Percentiles rank a stretch among this genome's conserved stretches.
phyloP scores from a whole-genome alignment of 1,140 invertebrate species.

The Drosophila obscura region DNA sequence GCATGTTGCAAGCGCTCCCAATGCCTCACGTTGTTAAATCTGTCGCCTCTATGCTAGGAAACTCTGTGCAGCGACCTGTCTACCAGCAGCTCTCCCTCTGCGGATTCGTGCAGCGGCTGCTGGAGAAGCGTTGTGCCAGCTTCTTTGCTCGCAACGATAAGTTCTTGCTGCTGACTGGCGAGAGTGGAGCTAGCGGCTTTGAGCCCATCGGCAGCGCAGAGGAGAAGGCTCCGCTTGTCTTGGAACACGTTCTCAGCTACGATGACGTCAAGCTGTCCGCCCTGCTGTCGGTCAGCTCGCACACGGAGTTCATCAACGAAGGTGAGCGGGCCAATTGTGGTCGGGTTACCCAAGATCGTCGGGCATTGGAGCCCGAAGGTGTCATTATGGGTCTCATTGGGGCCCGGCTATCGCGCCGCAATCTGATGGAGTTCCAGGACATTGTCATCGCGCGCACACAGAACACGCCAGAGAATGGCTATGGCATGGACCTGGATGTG shows the following conservation, averaged over 20 bases:
- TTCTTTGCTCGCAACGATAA: conserved; percentile 84
- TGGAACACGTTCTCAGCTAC: conserved; percentile 85
- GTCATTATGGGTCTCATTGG: conserved; percentile 84
- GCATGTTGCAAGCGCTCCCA: neutral
- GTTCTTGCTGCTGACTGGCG: conserved; percentile 84
- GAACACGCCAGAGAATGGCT: conserved; percentile 85
- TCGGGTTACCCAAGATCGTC: conserved; percentile 61
- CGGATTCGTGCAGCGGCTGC: conserved; percentile 84
- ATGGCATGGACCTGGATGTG: conserved; percentile 39
- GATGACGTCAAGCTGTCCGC: conserved; percentile 85
- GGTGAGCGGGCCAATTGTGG: conserved; percentile 86
- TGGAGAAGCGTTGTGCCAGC: conserved; percentile 84
- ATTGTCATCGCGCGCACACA: conserved; percentile 85
- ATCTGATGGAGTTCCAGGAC: conserved; percentile 86
- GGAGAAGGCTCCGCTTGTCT: conserved; percentile 76
- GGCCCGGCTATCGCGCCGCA: conserved; percentile 84
- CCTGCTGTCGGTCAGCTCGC: conserved; percentile 86
- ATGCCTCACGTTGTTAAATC: neutral
- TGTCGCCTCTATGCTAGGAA: conserved; percentile 41
- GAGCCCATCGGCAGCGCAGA: conserved; percentile 84
- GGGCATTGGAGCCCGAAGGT: conserved; percentile 60
- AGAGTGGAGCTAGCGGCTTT: conserved; percentile 84
- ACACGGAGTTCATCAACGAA: conserved; percentile 87
- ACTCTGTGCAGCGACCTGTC: conserved; percentile 55
- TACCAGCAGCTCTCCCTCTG: conserved; percentile 69